Conservation (phyloP, 2,797 vertebrate genomes). For the Bovichtus variegatus region DNA sequence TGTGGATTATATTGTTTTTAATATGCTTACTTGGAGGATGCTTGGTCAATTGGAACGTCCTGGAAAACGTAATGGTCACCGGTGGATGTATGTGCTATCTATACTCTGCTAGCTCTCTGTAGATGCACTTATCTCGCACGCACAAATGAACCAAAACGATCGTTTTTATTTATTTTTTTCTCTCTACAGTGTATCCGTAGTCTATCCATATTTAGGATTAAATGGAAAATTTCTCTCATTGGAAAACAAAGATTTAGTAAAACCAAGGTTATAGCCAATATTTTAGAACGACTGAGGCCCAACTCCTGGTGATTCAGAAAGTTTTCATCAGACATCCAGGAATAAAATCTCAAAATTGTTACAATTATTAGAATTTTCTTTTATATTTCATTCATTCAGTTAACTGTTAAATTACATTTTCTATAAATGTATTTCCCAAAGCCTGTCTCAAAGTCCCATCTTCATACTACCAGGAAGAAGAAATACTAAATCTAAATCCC, state of each 20-base stretch:
- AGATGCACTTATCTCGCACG: too few relatives aligned
- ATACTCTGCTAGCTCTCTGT: too few relatives aligned
- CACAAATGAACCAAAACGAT: too few relatives aligned
- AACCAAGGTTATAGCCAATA: neutral
- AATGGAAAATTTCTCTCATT: neutral
- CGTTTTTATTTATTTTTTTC: too few relatives aligned
- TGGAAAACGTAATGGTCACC: too few relatives aligned
- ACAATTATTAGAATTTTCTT: neutral
- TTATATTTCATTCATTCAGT: neutral
- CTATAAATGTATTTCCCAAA: neutral
- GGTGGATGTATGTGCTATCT: too few relatives aligned
- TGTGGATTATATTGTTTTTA: too few relatives aligned
- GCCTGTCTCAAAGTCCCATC: neutral
- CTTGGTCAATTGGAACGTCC: too few relatives aligned
- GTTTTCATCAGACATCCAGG: neutral
- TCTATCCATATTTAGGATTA: too few relatives aligned
- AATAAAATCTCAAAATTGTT: neutral
- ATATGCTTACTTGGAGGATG: too few relatives aligned
- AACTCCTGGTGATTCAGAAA: neutral
- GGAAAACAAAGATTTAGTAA: neutral
- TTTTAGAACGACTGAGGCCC: neutral
- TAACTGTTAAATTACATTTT: neutral
- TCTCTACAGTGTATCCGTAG: too few relatives aligned
- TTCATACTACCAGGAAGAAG: neutral
- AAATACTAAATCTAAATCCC: neutral